phyloP scores from a whole-genome alignment of 2,888 invertebrate species.

The Syrphus vitripennis region DNA sequence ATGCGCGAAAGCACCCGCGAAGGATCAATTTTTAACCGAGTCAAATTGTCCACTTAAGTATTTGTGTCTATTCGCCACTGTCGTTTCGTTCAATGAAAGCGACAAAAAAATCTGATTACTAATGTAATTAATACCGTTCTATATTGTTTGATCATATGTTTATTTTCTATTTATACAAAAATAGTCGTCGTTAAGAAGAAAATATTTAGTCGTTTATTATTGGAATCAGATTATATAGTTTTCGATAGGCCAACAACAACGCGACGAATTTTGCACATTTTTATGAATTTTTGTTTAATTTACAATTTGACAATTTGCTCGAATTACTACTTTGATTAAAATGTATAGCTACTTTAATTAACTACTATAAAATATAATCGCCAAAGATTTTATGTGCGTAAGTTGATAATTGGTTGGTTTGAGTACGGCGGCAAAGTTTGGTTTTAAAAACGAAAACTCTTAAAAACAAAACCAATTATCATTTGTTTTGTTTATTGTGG shows the following conservation, averaged over 20 bases:
- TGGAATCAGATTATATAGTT: conserved; percentile 44
- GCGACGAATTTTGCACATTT: conserved; percentile 45
- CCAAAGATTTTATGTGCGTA: background rate
- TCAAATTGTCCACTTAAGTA: conserved; percentile 34
- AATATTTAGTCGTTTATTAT: background rate
- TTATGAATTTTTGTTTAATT: conserved; percentile 4
- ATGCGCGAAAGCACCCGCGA: conserved; percentile 52
- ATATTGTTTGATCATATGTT: background rate
- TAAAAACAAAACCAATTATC: conserved; percentile 1
- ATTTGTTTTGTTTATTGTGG: conserved; percentile 14
- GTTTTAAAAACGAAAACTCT: background rate
- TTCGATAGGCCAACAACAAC: conserved; percentile 40
- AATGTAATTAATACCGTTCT: background rate
- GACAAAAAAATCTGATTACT: background rate
- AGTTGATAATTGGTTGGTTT: no score
- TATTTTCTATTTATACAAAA: background rate
- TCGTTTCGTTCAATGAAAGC: background rate
- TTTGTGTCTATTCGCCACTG: background rate
- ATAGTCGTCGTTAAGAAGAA: conserved; percentile 2
- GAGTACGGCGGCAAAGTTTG: background rate
- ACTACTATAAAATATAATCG: background rate
- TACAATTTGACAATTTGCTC: conserved; percentile 17
- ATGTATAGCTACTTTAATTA: conserved; percentile 34
- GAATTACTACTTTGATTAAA: conserved; percentile 7
- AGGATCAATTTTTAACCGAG: conserved; percentile 20